A percentile compares a stretch with the other conserved stretches of the same genome.
Evolutionary conservation across 2,888 invertebrate species (phyloP).

Genomic region (Mythimna ferrago): DNA sequence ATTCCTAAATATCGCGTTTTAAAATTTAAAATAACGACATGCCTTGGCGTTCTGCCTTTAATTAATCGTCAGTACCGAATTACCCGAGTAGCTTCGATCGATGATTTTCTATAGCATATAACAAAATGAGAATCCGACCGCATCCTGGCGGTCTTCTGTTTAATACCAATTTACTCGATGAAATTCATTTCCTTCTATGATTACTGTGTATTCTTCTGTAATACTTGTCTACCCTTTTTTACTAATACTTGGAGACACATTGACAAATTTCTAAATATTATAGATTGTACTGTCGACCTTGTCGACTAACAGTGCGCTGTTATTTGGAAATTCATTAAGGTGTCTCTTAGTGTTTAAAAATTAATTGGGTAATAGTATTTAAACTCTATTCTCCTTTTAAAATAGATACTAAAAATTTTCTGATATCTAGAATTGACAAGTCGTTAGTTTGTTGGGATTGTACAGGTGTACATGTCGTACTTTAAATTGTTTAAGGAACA

Average conservation of each 20-base stretch:
- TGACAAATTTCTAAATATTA: not conserved
- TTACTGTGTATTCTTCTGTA: constrained; percentile 60
- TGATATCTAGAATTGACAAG: constrained; percentile 50
- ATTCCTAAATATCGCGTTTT: constrained; percentile 62
- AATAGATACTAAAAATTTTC: constrained; percentile 55
- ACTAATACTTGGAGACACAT: not conserved
- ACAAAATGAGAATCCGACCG: constrained; percentile 51
- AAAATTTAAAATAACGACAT: constrained; percentile 53
- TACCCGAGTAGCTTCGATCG: constrained; percentile 60
- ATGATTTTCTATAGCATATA: constrained; percentile 62
- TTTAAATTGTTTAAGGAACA: constrained; percentile 69
- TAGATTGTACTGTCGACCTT: not conserved
- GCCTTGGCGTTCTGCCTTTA: constrained; percentile 40
- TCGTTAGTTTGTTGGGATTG: constrained; percentile 66
- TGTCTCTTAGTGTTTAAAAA: not conserved
- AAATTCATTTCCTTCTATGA: constrained; percentile 60
- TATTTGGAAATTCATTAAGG: not conserved
- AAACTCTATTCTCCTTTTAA: constrained; percentile 58
- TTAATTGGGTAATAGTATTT: constrained; percentile 37
- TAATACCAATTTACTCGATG: constrained; percentile 54
- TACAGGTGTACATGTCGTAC: constrained; percentile 76
- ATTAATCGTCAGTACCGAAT: constrained; percentile 52
- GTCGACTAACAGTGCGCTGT: not conserved
- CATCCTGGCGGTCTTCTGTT: constrained; percentile 60
- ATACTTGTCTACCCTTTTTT: constrained; percentile 29